Evolutionary conservation across 2,113 vertebrate genomes (phyloP), one percentile per base, ranked within the genome.

Genomic region (Neogobius melanostomus): DNA sequence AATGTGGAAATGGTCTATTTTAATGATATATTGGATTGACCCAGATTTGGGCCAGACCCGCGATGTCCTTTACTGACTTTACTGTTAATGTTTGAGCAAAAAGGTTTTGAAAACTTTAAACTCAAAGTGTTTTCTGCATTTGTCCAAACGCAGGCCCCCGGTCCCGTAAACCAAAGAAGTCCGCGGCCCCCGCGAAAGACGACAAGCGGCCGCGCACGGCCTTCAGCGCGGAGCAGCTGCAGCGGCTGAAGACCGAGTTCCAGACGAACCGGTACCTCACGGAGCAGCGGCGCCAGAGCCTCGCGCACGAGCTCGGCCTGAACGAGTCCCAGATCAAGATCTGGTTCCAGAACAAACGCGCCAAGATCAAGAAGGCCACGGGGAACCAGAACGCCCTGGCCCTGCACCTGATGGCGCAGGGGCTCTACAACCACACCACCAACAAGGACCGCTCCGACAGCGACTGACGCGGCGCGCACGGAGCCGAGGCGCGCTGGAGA

Each of bases 271-370:
- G 94, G 21, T 97, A 97, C 91, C 89, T 97, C 87, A 97, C 95
- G 0, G 95, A 97, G 80, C 94, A 95, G 84, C 84, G 95, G 74
- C 83, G 95, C 42, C 94, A 95, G 85, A 91, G 90, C 59, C 89
- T 97, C 79, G 95, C 95, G 0, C 90, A 89, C 69, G 95, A 96
- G 52, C 95, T 97, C 0, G 91, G 92, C 61, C 94, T 97, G 72
- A 97, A 95, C 51, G 95, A 97, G 82, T 95, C 95, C 0, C 95
- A 97, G 86, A 96, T 97, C 83, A 97, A 97, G 82, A 97, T 97
- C 79, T 97, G 95, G 95, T 97, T 97, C 74, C 95, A 97, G 90
- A 97, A 97, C 91, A 97, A 97, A 69, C 87, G 95, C 7, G 95
- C 95, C 75, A 97, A 97, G 81, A 96, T 96, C 76, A 97, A 97